Evolutionary conservation across 2,888 invertebrate species (phyloP).

Genomic region (Arenicola marina): DNA sequence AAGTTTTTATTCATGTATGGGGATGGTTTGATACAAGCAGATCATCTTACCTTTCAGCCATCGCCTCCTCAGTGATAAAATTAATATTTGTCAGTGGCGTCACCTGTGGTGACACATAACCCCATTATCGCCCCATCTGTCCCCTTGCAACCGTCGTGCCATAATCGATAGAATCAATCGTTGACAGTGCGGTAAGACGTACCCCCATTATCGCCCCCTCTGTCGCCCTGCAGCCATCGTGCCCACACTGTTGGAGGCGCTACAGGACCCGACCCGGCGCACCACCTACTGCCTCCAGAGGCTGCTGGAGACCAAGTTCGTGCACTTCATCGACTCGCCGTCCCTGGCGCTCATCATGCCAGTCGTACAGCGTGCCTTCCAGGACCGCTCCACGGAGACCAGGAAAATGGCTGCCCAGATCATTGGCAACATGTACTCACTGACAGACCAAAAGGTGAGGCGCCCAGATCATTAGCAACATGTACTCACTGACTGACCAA

Average conservation of each 20-base stretch:
- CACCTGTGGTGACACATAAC: too few species aligned
- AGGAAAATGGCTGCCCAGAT: conserved; percentile 99
- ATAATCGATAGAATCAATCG: too few species aligned
- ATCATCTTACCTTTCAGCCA: too few species aligned
- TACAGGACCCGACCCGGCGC: conserved; percentile 95
- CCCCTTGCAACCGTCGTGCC: too few species aligned
- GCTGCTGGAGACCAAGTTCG: conserved; percentile 76
- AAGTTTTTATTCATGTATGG: too few species aligned
- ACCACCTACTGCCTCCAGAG: conserved; percentile 93
- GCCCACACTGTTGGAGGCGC: conserved; percentile 74
- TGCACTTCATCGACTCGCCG: conserved; percentile 98
- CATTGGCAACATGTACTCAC: conserved; percentile 98
- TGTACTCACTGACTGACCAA: too few species aligned
- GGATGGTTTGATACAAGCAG: too few species aligned
- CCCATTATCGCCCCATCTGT: too few species aligned
- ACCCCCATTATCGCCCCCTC: not conserved
- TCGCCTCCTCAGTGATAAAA: too few species aligned
- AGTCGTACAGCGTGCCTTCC: conserved; percentile 95
- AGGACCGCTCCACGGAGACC: conserved; percentile 96
- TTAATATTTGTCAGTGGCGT: too few species aligned
- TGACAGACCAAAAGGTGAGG: conserved; percentile 88
- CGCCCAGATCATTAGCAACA: too few species aligned
- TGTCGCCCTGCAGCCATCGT: conserved; percentile 22
- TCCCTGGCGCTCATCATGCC: conserved; percentile 99
- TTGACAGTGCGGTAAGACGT: not conserved